A percentile compares a stretch with the other conserved stretches of the same genome.
phyloP scores from a whole-genome alignment of 2,888 invertebrate genomes.

The Deroplatys truncata region DNA sequence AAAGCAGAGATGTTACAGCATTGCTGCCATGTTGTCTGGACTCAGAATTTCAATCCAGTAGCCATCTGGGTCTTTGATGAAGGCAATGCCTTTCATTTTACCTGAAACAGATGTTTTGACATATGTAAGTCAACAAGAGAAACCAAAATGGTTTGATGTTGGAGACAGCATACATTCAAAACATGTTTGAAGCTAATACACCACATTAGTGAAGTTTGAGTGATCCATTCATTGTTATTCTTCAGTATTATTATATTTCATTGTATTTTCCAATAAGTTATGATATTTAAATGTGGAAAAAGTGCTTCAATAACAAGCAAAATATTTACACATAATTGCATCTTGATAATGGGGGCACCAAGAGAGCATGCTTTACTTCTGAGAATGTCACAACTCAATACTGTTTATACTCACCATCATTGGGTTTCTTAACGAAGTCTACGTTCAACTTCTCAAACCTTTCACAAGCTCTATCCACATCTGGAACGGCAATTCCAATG shows the following conservation, averaged over 20 bases:
- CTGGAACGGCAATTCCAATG: conserved; percentile 85
- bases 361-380: neutral
- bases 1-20: neutral
- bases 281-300: too few relatives aligned
- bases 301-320: too few relatives aligned
- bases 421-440: conserved; percentile 83
- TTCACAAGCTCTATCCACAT: conserved; percentile 83
- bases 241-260: too few relatives aligned
- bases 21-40: conserved; percentile 18
- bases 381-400: too few relatives aligned
- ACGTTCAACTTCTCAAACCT: conserved; percentile 83
- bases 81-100: conserved; percentile 90
- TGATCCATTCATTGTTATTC: too few relatives aligned
- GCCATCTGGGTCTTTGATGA: conserved; percentile 93
- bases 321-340: neutral
- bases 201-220: too few relatives aligned
- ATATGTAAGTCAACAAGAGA: neutral
- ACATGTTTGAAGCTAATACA: too few relatives aligned
- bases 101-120: conserved; percentile 48
- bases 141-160: too few relatives aligned
- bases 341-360: neutral
- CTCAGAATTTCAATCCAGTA: conserved; percentile 91
- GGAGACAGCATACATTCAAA: too few relatives aligned
- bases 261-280: too few relatives aligned
- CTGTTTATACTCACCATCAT: conserved; percentile 53